Base-by-base conservation (phyloP, 2,797 vertebrate genomes). In the Gymnothorax reevesii region DNA sequence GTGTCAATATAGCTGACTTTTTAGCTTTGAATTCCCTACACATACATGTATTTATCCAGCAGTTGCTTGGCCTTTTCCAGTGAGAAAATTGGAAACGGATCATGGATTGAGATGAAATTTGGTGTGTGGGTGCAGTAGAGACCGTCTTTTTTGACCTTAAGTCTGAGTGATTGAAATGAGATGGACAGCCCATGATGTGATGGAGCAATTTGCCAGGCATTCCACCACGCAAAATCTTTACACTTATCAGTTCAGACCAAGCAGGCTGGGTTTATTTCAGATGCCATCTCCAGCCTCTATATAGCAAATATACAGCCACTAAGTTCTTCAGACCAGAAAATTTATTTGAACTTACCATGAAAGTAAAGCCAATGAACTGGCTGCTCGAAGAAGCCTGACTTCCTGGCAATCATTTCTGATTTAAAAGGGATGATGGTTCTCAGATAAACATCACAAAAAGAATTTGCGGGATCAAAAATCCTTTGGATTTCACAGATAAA, bases 281-380 rank as follows among this genome's bases (percentile, higher is more conserved):
- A 80, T 80, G 77, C 49, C 52, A 80, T 80, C 77, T 80, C 20
- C 77, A 55, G 52, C 52, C 77, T 80, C 77, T 52, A 80, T 22
- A 22, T 80, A 52, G n/a, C 77, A 54, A 80, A 80, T 22, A 22
- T 52, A 80, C 75, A 49, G 75, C 75, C 15, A 20, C 52, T 55
- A n/a, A 55, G 77, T 80, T 52, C 77, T 55, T 55, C 77, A 80
- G 49, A 55, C 17, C 17, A 20, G 52, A 9, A 55, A 17, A 13
- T 55, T 54, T 55, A 55, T 17, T 49, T 22, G 77, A 80, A 17
- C 49, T 52, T 22, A 20, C 77, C 52, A 55, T 55, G 7, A 80
- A 54, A 80, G 20, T 17, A 20, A 10, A 80, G 20, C 77, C 77
- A 22, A 54, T 80, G 77, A 80, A 54, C 77, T 9, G 20, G 17